Evolutionary conservation across 2,797 vertebrate genomes (phyloP).

Genomic region (Rhabdophis nuchalis): DNA sequence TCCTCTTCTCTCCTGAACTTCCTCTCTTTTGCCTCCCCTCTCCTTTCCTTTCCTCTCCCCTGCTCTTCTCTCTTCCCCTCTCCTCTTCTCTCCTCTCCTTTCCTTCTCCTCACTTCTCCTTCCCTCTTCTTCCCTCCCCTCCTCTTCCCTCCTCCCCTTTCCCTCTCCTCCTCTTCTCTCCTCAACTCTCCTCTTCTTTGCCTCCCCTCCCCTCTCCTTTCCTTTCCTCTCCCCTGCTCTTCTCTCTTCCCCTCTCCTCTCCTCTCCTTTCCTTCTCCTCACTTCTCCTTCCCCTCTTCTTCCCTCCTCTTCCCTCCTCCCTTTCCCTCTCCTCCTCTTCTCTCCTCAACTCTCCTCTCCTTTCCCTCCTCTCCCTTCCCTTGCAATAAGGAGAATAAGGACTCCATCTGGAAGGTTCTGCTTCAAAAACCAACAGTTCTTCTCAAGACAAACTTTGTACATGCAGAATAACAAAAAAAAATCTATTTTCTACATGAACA

Average conservation of each 20-base stretch:
- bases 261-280: background rate
- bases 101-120: background rate
- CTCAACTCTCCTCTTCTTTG: background rate
- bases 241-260: accelerated
- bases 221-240: too few species aligned
- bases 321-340: background rate
- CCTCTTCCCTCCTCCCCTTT: too few species aligned
- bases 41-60: too few species aligned
- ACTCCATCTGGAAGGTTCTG: background rate
- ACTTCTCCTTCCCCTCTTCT: background rate
- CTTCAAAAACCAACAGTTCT: slow-evolving; percentile 10
- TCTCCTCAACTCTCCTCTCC: too few species aligned
- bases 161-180: background rate
- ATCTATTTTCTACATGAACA: slow-evolving; percentile 37
- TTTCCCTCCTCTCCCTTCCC: background rate
- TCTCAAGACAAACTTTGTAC: background rate
- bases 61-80: background rate
- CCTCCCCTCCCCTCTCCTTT: too few species aligned
- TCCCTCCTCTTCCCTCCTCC: too few species aligned
- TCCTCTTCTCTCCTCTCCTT: accelerated
- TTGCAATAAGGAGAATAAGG: background rate
- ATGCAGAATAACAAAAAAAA: background rate
- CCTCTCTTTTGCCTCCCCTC: too few species aligned
- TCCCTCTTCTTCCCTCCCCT: background rate
- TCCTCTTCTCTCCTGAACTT: too few species aligned